Evolutionary conservation across 2,888 invertebrate species (phyloP).

Genomic region (Philaethria dido): DNA sequence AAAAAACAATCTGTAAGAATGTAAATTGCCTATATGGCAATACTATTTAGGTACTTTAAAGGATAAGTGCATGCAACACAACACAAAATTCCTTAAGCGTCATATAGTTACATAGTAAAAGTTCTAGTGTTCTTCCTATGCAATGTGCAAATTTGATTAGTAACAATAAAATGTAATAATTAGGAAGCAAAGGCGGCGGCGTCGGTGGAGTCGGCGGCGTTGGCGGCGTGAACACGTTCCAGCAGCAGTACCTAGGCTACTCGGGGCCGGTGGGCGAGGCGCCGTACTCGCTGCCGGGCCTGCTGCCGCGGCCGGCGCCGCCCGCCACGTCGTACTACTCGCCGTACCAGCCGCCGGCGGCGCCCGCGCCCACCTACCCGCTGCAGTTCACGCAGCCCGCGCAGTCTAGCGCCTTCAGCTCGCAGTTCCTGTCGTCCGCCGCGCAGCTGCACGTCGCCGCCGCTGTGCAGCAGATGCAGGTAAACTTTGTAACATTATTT

Average conservation of each 20-base stretch:
- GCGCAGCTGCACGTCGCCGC: slow-evolving; percentile 70
- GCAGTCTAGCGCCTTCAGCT: slow-evolving; percentile 77
- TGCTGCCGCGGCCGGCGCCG: slow-evolving; percentile 76
- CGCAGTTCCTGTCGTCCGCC: slow-evolving; percentile 71
- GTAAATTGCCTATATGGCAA: no score
- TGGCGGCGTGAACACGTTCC: slow-evolving; percentile 76
- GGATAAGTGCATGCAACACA: no score
- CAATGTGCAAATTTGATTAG: no score
- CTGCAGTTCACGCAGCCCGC: slow-evolving; percentile 86
- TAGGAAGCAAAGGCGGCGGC: slow-evolving; percentile 63
- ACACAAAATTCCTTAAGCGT: no score
- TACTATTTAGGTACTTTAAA: no score
- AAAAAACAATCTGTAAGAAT: no score
- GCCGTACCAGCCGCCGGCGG: slow-evolving; percentile 76
- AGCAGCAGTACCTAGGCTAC: slow-evolving; percentile 79
- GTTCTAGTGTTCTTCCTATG: background rate
- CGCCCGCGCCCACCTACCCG: slow-evolving; percentile 85
- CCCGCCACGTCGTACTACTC: slow-evolving; percentile 79
- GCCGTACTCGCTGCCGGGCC: slow-evolving; percentile 73
- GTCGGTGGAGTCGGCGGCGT: slow-evolving; percentile 74
- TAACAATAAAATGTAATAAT: background rate
- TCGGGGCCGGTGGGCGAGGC: slow-evolving; percentile 75
- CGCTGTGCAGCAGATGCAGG: slow-evolving; percentile 81
- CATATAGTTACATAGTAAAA: background rate
- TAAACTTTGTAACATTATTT: slow-evolving; percentile 41